phyloP scores from a whole-genome alignment of 2,113 vertebrate genomes.

The Crotalus helleri region DNA sequence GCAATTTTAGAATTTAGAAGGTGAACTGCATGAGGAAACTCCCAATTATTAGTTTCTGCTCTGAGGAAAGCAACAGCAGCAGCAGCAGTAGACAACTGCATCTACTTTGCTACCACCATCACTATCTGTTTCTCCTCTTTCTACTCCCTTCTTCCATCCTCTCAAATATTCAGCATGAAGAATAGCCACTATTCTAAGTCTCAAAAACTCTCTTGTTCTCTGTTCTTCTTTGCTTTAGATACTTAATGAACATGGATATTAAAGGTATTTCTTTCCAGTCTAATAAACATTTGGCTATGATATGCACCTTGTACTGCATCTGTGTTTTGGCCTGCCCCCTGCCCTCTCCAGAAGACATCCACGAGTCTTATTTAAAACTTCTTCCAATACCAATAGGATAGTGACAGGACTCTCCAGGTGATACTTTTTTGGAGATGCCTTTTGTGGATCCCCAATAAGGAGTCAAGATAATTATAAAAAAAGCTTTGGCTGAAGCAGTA shows the following conservation, averaged over 20 bases:
- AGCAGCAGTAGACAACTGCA: neutral
- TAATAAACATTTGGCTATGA: neutral
- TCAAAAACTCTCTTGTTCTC: neutral
- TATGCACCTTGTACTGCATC: neutral
- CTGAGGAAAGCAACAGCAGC: neutral
- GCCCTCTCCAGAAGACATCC: neutral
- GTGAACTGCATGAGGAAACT: neutral
- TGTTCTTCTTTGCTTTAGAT: neutral
- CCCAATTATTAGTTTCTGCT: neutral
- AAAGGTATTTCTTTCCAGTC: neutral
- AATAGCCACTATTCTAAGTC: neutral
- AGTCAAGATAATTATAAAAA: slow-evolving; percentile 3
- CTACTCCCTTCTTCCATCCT: neutral
- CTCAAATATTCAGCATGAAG: neutral
- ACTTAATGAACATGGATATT: neutral
- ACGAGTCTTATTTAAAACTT: neutral
- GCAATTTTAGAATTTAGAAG: neutral
- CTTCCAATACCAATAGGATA: neutral
- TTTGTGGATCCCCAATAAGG: neutral
- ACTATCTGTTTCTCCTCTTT: neutral
- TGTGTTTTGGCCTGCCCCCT: neutral
- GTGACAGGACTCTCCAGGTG: neutral
- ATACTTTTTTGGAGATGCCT: neutral
- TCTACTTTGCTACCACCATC: neutral
- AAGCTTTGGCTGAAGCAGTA: neutral